Conservation (phyloP, 2,888 invertebrate species). For the Lasioglossum leucozonium region DNA sequence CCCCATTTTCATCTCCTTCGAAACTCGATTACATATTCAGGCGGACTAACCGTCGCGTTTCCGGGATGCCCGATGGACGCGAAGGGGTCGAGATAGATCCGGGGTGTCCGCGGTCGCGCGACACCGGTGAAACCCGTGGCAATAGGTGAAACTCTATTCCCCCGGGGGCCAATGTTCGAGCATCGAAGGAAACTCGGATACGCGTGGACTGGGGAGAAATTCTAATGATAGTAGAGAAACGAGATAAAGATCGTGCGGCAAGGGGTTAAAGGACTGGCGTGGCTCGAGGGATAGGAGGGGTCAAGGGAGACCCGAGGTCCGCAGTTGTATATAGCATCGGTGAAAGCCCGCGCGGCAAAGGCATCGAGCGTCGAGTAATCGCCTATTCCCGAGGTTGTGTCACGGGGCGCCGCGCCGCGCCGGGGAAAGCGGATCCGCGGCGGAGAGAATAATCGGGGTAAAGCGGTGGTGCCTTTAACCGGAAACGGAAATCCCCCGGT, state of each 20-base stretch:
- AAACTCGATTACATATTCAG: background rate
- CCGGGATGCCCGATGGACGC: too few relatives aligned
- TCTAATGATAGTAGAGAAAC: too few relatives aligned
- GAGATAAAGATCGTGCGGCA: background rate
- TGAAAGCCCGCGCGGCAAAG: background rate
- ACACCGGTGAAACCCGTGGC: too few relatives aligned
- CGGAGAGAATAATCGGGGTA: slow-evolving; percentile 68
- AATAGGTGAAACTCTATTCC: too few relatives aligned
- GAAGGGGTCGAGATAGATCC: too few relatives aligned
- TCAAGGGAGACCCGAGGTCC: background rate
- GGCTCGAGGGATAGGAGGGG: background rate
- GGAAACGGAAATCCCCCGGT: slow-evolving; percentile 76
- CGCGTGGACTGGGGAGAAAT: background rate
- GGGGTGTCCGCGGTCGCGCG: too few relatives aligned
- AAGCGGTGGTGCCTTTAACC: slow-evolving; percentile 68
- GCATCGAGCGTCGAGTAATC: slow-evolving; percentile 6
- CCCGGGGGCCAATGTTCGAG: too few relatives aligned
- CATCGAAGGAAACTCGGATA: background rate
- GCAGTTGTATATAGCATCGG: background rate
- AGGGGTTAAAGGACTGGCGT: background rate
- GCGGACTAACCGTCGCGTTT: background rate
- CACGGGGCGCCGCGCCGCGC: slow-evolving; percentile 11
- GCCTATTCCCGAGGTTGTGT: slow-evolving; percentile 2
- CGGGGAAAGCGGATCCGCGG: slow-evolving; percentile 32
- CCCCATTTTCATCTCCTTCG: background rate